phyloP scores from a whole-genome alignment of 2,888 invertebrate species.

The Drosophila monieri region DNA sequence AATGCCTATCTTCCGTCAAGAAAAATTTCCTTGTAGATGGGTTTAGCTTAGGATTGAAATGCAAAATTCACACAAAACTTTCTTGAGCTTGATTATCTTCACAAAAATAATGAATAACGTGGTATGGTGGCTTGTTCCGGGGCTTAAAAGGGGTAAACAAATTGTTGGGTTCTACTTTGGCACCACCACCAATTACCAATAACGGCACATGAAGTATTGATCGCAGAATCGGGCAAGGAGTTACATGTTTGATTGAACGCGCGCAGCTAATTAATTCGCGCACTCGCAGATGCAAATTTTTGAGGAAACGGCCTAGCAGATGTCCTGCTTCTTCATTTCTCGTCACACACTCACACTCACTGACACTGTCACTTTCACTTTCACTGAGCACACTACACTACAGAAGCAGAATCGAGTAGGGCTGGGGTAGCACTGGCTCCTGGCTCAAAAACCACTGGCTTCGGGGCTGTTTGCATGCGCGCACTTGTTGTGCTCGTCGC shows the following conservation, averaged over 20 bases:
- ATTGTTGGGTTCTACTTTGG: conserved; percentile 47
- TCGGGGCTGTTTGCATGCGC: conserved; percentile 74
- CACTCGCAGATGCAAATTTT: conserved; percentile 35
- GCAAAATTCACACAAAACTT: conserved; percentile 22
- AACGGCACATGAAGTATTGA: conserved; percentile 34
- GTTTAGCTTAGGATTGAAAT: conserved; percentile 21
- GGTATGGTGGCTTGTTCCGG: conserved; percentile 57
- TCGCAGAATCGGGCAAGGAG: conserved; percentile 37
- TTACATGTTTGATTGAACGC: conserved; percentile 64
- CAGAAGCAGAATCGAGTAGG: conserved; percentile 16
- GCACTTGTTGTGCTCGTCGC: conserved; percentile 84
- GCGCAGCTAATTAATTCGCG: conserved; percentile 52
- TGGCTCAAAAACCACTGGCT: conserved; percentile 38
- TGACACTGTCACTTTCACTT: conserved; percentile 10
- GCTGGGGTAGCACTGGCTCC: conserved; percentile 16
- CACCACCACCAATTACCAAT: conserved; percentile 52
- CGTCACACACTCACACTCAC: conserved; percentile 1
- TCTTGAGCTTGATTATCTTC: conserved; percentile 63
- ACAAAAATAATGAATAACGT: conserved; percentile 50
- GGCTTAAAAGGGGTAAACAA: conserved; percentile 4
- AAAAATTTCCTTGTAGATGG: not conserved
- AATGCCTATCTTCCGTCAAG: conserved; percentile 2
- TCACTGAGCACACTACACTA: conserved; percentile 42
- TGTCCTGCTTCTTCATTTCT: conserved; percentile 26
- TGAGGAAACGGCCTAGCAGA: conserved; percentile 19